These are phyloP conservation scores for Crotophaga sulcirostris DNA, from an alignment of 2,113 vertebrate genomes.

Conservation along the genomic window DNA sequence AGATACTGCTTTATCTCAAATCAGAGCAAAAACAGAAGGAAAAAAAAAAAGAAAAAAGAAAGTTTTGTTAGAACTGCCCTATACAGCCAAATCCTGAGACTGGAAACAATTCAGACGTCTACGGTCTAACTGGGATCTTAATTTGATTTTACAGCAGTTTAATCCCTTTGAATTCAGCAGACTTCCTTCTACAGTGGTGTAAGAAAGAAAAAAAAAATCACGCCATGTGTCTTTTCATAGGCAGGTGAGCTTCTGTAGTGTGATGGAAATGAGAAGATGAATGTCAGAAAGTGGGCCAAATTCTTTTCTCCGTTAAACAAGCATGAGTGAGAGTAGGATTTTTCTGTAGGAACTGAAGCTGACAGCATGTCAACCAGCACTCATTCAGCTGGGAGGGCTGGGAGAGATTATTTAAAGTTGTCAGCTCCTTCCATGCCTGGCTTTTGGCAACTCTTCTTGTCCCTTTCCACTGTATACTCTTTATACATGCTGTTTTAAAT, in stretches of 20 bases:
- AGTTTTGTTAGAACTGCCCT: conserved; percentile 13
- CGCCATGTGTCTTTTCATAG: conserved; percentile 56
- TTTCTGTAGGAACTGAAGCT: conserved; percentile 65
- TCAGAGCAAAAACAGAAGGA: background rate
- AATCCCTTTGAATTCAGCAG: conserved; percentile 59
- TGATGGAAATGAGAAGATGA: conserved; percentile 67
- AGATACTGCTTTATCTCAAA: background rate
- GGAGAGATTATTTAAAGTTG: conserved; percentile 69
- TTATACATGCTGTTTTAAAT: conserved; percentile 66
- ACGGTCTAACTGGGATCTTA: conserved; percentile 46
- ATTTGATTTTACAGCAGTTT: conserved; percentile 68
- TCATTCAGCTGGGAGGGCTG: conserved; percentile 66
- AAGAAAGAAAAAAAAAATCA: conserved; percentile 36
- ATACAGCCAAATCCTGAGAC: conserved; percentile 27
- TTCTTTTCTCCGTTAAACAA: conserved; percentile 55
- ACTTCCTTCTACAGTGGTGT: conserved; percentile 46
- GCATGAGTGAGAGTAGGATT: conserved; percentile 57
- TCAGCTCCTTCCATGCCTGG: conserved; percentile 67
- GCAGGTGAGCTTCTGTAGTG: conserved; percentile 68
- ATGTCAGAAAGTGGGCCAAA: conserved; percentile 70
- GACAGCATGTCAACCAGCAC: conserved; percentile 64
- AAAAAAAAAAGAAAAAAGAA: background rate
- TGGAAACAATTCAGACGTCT: conserved; percentile 62
- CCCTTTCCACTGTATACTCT: conserved; percentile 64
- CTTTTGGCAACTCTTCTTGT: conserved; percentile 66